These are phyloP conservation scores for Rhorus exstirpatorius DNA, from an alignment of 2,888 invertebrate genomes.

Conservation along the genomic window DNA sequence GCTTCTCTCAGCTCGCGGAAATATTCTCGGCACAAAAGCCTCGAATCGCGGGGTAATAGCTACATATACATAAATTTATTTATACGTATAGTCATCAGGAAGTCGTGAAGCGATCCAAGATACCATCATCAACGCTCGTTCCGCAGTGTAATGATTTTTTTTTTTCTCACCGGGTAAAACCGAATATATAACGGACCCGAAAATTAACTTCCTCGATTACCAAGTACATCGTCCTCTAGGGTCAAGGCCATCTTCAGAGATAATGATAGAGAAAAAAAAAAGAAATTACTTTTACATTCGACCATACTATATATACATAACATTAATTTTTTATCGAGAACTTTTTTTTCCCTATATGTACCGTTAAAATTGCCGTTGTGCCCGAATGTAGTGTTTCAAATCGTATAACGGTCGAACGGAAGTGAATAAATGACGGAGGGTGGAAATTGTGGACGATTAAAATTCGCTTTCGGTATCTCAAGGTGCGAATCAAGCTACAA, in stretches of 20 bases:
- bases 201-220: conserved; percentile 37
- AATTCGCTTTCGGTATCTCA: not conserved
- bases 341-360: conserved; percentile 7
- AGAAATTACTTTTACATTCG: not conserved
- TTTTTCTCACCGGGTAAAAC: conserved; percentile 5
- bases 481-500: too few relatives aligned
- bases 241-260: conserved; percentile 36
- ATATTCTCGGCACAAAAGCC: conserved; percentile 17
- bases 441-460: conserved; percentile 2
- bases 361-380: conserved; percentile 39
- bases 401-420: conserved; percentile 8
- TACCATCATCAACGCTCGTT: conserved; percentile 36
- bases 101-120: conserved; percentile 40
- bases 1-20: conserved; percentile 7
- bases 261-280: conserved; percentile 28
- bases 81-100: conserved; percentile 17
- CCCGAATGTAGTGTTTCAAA: conserved; percentile 3
- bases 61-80: conserved; percentile 3
- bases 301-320: not conserved
- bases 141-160: conserved; percentile 44
- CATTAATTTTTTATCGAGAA: not conserved
- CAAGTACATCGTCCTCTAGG: conserved; percentile 11
- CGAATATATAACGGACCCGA: conserved; percentile 48
- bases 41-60: not conserved
- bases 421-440: conserved; percentile 1